Evolutionary conservation across 1,140 invertebrate species (phyloP), one percentile per base, ranked within the genome.

Genomic region (Drosophila bipectinata): DNA sequence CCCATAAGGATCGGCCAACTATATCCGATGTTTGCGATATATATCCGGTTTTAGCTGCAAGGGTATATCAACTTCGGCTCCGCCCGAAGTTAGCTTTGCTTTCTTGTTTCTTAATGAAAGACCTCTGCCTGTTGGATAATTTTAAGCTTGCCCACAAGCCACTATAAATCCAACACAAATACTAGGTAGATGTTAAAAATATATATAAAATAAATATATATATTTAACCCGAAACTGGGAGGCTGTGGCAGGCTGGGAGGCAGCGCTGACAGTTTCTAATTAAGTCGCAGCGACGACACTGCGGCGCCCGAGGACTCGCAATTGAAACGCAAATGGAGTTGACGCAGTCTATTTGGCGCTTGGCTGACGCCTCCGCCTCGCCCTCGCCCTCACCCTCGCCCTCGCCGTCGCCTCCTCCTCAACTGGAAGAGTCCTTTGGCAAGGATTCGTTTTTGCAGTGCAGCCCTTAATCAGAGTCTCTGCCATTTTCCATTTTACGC

Each of bases 301-400:
- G 54, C 71, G 59, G 26, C 59, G 72, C 60, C 71, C 28, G 4
- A 10, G 69, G 62, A 30, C 44, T 14, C 64, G 39, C 64, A 68
- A 68, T 54, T 52, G 57, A 54, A 63, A 72, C 51, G 69, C 69
- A 72, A 72, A 72, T 72, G 51, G 69, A 52, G 72, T 74, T 62
- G 75, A 67, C 76, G 83, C 69, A 87, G 83, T 87, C 83, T 88
- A 87, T 87, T 87, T 88, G 77, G 74, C 79, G 82, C 69, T 88
- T 87, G 75, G 63, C 71, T 87, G 75, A 57, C 39, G 39, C 28
- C 21, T 44, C 8, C 26, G 9, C 15, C 28, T n/a, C 21, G 8
- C 28, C 47, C 41, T 21, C 53, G 6, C 10, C 44, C 37, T 4
- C 12, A 1, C 18, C 39, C 28, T n/a, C 21, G 8, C 28, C 47